Conservation (phyloP, 2,888 invertebrate genomes). For the Cataglyphis rosenhaueri region DNA sequence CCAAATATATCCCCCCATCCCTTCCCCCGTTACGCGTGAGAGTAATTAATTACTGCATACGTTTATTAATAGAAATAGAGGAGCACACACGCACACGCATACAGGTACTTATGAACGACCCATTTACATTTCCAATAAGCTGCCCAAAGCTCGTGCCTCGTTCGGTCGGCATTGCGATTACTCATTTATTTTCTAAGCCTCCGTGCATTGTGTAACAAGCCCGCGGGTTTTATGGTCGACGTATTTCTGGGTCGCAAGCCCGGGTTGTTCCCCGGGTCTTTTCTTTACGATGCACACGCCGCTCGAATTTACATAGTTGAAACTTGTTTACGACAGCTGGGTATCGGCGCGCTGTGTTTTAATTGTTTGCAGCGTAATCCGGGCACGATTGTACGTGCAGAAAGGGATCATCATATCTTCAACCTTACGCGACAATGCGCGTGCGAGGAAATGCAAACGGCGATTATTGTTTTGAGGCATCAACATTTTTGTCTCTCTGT, state of each 20-base stretch:
- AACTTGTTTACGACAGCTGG: conserved; percentile 17
- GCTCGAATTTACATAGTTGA: conserved; percentile 23
- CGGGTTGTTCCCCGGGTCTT: background rate
- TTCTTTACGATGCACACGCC: conserved; percentile 6
- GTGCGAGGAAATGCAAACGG: background rate
- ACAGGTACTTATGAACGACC: background rate
- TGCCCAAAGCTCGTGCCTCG: conserved; percentile 17
- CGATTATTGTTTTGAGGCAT: background rate
- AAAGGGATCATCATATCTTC: background rate
- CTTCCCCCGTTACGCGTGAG: too few relatives aligned
- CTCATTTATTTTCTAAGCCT: conserved; percentile 47
- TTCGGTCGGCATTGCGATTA: conserved; percentile 31
- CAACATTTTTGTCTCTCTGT: background rate
- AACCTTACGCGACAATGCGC: too few relatives aligned
- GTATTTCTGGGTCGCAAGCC: conserved; percentile 37
- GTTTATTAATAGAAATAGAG: background rate
- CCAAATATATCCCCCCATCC: background rate
- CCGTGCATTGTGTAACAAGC: conserved; percentile 34
- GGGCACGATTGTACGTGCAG: background rate
- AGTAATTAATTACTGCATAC: background rate
- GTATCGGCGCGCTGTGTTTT: conserved; percentile 3
- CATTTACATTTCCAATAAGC: conserved; percentile 49
- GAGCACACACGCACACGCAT: background rate
- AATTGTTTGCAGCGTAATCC: conserved; percentile 9
- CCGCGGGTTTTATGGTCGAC: conserved; percentile 25